Percentiles rank a stretch among this genome's conserved stretches.
Conservation (phyloP, 1,140 invertebrate species). For the Diorhabda sublineata region DNA sequence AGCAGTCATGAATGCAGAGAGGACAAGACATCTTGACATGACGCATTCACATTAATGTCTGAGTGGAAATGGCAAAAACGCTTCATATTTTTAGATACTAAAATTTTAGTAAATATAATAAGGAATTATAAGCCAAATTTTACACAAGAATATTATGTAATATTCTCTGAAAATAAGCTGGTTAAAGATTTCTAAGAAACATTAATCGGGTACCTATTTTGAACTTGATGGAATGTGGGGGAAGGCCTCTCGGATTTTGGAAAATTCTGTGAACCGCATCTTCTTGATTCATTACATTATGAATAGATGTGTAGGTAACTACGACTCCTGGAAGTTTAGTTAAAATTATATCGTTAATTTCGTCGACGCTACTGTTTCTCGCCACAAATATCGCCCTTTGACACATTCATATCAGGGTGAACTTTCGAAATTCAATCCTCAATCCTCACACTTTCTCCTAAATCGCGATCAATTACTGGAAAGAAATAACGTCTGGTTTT, state of each 20-base stretch:
- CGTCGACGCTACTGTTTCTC: no score
- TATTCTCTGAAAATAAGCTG: background rate
- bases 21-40: slow-evolving; percentile 6
- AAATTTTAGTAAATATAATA: background rate
- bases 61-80: background rate
- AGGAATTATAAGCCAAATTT: background rate
- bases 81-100: background rate
- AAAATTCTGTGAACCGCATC: no score
- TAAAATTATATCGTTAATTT: no score
- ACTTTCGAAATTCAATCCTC: no score
- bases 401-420: no score
- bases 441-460: no score
- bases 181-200: background rate
- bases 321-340: no score
- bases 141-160: background rate
- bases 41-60: background rate
- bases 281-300: no score
- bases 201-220: background rate
- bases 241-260: no score
- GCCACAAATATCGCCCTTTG: no score
- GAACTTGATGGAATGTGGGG: no score
- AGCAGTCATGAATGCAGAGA: slow-evolving; percentile 22
- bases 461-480: slow-evolving; percentile 62
- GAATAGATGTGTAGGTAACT: no score
- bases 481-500: slow-evolving; percentile 85